Evolutionary conservation across 2,113 vertebrate genomes (phyloP).

Genomic region (Barbus barbus): DNA sequence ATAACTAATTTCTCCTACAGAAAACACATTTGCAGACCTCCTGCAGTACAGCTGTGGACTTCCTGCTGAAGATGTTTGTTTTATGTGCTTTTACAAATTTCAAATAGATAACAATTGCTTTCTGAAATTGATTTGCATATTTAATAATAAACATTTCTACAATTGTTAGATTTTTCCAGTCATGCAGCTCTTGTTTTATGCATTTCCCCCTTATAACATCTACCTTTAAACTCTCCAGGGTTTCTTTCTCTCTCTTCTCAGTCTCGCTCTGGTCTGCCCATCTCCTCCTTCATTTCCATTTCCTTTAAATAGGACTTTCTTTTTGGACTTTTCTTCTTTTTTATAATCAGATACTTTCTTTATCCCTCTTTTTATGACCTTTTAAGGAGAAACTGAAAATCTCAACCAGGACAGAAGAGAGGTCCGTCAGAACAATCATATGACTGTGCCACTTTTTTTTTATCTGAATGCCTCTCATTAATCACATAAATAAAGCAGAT

Average conservation of each 20-base stretch:
- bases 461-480: neutral
- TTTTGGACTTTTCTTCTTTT: slow-evolving; percentile 10
- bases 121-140: neutral
- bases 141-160: neutral
- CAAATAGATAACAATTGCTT: neutral
- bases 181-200: neutral
- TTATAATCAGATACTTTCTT: slow-evolving; percentile 21
- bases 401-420: slow-evolving; percentile 2
- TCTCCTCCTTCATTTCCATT: slow-evolving; percentile 9
- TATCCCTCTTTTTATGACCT: neutral
- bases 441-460: neutral
- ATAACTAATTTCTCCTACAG: neutral
- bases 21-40: neutral
- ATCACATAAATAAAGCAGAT: neutral
- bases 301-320: slow-evolving; percentile 22
- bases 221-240: neutral
- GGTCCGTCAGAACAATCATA: neutral
- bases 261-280: neutral
- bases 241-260: neutral
- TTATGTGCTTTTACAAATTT: neutral
- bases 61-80: neutral
- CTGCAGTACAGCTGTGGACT: too few relatives aligned
- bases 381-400: neutral
- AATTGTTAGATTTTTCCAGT: neutral
- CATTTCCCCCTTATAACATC: neutral